These are phyloP conservation scores for Rhogogaster chlorosoma DNA, from an alignment of 2,888 invertebrate species.

Conservation along the genomic window DNA sequence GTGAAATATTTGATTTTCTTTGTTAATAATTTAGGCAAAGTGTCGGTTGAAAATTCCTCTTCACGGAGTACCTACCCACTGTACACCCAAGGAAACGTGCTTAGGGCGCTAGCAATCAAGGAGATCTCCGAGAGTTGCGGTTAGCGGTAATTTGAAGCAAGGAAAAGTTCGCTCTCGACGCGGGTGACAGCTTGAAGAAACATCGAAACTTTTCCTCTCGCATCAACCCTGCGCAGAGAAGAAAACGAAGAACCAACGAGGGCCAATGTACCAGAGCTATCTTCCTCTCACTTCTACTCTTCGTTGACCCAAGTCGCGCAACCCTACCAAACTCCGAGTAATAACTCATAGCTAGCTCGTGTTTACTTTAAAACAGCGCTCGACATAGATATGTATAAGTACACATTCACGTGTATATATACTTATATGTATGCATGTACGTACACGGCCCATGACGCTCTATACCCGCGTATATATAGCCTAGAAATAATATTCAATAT, in stretches of 20 bases:
- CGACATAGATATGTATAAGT: slow-evolving; percentile 49
- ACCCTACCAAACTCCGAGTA: slow-evolving; percentile 50
- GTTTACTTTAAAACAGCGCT: slow-evolving; percentile 63
- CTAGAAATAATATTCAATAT: slow-evolving; percentile 67
- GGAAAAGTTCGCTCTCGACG: slow-evolving; percentile 7
- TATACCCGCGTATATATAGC: slow-evolving; percentile 51
- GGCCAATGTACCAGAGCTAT: background rate
- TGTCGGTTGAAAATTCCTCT: background rate
- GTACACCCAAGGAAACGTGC: background rate
- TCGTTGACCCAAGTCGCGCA: slow-evolving; percentile 10
- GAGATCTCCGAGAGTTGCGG: background rate
- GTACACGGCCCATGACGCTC: background rate
- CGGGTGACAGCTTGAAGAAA: slow-evolving; percentile 36
- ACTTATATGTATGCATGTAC: background rate
- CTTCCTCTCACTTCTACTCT: slow-evolving; percentile 21
- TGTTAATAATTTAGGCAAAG: slow-evolving; percentile 4
- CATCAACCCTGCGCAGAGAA: background rate
- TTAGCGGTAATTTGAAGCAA: slow-evolving; percentile 21
- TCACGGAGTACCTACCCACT: background rate
- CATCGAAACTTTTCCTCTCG: slow-evolving; percentile 30
- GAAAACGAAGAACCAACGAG: background rate
- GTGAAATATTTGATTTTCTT: background rate
- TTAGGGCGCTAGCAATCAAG: slow-evolving; percentile 2
- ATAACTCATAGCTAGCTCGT: slow-evolving; percentile 59
- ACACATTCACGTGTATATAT: background rate